phyloP scores from a whole-genome alignment of 2,888 invertebrate species.

The Piscicola geometra region DNA sequence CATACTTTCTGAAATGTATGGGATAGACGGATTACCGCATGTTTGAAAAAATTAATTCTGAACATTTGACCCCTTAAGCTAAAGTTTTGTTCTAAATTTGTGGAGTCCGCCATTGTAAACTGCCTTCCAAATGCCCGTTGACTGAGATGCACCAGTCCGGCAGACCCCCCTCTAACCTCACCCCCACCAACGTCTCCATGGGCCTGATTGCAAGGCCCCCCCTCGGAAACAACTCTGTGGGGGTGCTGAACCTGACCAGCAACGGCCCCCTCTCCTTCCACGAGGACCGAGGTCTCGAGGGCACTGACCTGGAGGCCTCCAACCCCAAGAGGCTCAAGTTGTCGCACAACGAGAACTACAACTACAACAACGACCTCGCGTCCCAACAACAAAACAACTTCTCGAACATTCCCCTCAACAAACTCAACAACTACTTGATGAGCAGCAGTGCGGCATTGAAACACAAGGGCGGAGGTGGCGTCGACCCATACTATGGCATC shows the following conservation, averaged over 20 bases:
- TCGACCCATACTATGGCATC: background rate
- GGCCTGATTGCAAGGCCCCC: conserved; percentile 2
- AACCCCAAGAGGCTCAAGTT: conserved; percentile 8
- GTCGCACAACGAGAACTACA: conserved; percentile 5
- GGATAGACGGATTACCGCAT: background rate
- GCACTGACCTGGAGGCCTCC: background rate
- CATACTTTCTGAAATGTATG: background rate
- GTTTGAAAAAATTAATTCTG: background rate
- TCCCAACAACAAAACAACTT: background rate
- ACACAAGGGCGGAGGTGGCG: background rate
- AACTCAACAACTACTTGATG: background rate
- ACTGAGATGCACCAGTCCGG: conserved; percentile 14
- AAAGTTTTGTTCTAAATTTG: background rate
- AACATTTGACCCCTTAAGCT: background rate
- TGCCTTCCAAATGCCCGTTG: background rate
- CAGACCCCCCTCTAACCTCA: conserved; percentile 6
- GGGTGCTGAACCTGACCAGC: background rate
- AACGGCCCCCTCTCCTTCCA: background rate
- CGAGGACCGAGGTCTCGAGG: background rate
- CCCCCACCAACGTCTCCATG: conserved; percentile 6
- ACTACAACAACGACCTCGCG: background rate
- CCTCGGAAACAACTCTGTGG: background rate
- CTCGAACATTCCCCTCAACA: conserved; percentile 6
- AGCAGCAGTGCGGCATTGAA: background rate
- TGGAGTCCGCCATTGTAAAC: background rate